phyloP scores from a whole-genome alignment of 2,797 vertebrate genomes.

The Xiphophorus birchmanni region DNA sequence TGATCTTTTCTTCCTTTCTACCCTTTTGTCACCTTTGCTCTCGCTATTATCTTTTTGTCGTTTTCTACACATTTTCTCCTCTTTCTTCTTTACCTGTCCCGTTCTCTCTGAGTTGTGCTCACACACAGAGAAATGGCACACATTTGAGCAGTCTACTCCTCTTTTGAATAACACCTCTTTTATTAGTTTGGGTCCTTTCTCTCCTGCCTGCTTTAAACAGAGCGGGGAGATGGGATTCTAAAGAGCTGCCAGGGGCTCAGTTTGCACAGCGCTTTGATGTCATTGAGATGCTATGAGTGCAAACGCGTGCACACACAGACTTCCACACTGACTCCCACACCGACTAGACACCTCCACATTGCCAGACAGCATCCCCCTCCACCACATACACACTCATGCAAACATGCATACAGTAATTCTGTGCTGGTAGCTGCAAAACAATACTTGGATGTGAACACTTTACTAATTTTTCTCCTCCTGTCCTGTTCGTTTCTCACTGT shows the following conservation, averaged over 20 bases:
- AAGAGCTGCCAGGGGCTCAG: conserved; percentile 83
- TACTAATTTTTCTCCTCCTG: conserved; percentile 1
- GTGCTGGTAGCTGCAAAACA: conserved; percentile 48
- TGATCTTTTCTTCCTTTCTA: conserved; percentile 26
- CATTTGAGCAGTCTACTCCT: conserved; percentile 68
- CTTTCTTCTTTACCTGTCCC: conserved; percentile 32
- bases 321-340: conserved; percentile 42
- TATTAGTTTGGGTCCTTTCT: conserved; percentile 76
- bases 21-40: conserved; percentile 31
- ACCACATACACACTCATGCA: conserved; percentile 44
- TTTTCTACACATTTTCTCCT: conserved; percentile 31
- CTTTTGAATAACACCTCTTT: conserved; percentile 79
- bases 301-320: conserved; percentile 62
- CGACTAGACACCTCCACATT: conserved; percentile 61
- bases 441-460: conserved; percentile 36
- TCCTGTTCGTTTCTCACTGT: conserved; percentile 26
- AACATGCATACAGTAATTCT: conserved; percentile 55
- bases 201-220: conserved; percentile 75
- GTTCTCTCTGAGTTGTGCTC: conserved; percentile 18
- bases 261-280: conserved; percentile 84
- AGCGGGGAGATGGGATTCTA: conserved; percentile 77
- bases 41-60: conserved; percentile 29
- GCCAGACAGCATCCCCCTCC: conserved; percentile 50
- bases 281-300: conserved; percentile 78
- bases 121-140: conserved; percentile 64